A percentile compares a stretch with the other conserved stretches of the same genome.
Conservation (phyloP, 2,113 vertebrate species). For the Sinocyclocheilus anshuiensis region DNA sequence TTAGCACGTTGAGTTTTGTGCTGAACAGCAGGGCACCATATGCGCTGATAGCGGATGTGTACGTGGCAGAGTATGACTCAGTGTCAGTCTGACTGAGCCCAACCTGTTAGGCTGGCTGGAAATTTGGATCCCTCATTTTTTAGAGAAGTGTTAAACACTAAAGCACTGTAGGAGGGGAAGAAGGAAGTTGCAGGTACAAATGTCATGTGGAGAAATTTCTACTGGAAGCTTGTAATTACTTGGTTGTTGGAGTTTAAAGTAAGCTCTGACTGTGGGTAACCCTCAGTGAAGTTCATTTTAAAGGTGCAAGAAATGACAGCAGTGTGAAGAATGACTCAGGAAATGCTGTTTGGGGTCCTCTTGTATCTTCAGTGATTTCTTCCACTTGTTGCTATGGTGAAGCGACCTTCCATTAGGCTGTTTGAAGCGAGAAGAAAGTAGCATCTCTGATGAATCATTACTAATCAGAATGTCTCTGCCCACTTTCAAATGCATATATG, state of each 20-base stretch:
- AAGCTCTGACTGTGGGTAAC: neutral
- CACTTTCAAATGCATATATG: neutral
- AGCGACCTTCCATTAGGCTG: slow-evolving; percentile 6
- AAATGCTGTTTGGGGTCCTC: neutral
- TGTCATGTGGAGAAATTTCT: neutral
- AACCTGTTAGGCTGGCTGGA: neutral
- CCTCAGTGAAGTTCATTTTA: neutral
- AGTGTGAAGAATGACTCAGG: neutral
- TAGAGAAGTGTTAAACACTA: neutral
- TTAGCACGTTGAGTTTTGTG: neutral
- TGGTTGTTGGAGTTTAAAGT: neutral
- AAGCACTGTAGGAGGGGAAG: neutral
- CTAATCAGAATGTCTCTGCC: neutral
- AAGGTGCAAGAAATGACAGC: neutral
- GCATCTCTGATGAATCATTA: neutral
- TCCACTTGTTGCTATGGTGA: slow-evolving; percentile 14
- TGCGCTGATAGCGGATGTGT: neutral
- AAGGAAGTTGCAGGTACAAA: neutral
- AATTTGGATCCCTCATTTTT: neutral
- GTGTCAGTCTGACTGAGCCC: slow-evolving; percentile 6
- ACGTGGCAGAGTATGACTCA: slow-evolving; percentile 19
- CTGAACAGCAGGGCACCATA: neutral
- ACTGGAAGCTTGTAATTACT: neutral
- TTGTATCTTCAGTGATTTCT: neutral
- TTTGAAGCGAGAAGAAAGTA: neutral